Conservation (phyloP, 2,113 vertebrate species). For the Eurypyga helias region DNA sequence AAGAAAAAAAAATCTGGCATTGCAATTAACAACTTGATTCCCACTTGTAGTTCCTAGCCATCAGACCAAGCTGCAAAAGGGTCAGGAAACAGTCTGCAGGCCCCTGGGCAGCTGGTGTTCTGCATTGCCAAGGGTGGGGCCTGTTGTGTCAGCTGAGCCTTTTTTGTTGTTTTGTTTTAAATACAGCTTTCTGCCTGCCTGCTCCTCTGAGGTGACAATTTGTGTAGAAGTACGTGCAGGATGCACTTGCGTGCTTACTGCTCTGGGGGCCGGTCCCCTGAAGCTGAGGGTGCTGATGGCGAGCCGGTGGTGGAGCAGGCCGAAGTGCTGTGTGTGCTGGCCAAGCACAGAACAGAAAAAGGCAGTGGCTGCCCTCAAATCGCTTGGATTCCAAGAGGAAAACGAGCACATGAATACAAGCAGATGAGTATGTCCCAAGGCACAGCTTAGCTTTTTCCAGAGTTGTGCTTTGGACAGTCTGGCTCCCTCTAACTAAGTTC, state of each 20-base stretch:
- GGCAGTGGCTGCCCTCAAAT: neutral
- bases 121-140: neutral
- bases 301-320: rapidly evolving
- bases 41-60: rapidly evolving
- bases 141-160: neutral
- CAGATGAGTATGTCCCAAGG: neutral
- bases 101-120: neutral
- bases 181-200: neutral
- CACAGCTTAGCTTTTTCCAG: neutral
- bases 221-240: neutral
- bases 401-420: neutral
- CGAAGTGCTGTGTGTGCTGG: neutral
- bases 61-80: neutral
- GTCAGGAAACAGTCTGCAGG: neutral
- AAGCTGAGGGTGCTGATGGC: rapidly evolving
- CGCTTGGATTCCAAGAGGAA: neutral
- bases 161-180: neutral
- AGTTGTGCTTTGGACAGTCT: neutral
- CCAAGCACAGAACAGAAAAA: neutral
- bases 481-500: neutral
- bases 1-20: neutral
- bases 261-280: neutral
- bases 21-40: neutral
- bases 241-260: neutral
- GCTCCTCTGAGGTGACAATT: neutral